phyloP scores from a whole-genome alignment of 2,113 vertebrate genomes.

The Mastomys natalensis region DNA sequence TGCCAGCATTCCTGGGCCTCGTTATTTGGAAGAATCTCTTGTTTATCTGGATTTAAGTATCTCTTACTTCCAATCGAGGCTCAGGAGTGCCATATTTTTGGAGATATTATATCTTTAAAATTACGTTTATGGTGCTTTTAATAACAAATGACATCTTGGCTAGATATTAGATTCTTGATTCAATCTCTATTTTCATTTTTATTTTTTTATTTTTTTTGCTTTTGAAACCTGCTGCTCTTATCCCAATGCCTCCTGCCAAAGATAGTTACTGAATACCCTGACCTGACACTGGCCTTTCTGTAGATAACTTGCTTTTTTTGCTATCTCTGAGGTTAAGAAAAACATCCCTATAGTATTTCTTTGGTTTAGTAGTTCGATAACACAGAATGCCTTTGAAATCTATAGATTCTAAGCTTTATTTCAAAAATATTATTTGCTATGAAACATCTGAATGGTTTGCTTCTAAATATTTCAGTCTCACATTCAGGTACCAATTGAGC shows the following conservation, averaged over 20 bases:
- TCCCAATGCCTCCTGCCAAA: conserved; percentile 17
- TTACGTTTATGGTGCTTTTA: conserved; percentile 24
- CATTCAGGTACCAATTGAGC: background rate
- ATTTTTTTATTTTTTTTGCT: conserved; percentile 16
- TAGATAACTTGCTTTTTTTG: conserved; percentile 1
- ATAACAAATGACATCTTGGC: conserved; percentile 46
- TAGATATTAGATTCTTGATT: conserved; percentile 58
- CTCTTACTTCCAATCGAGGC: background rate
- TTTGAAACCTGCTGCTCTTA: conserved; percentile 58
- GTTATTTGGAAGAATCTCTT: background rate
- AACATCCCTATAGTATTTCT: background rate
- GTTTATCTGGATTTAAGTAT: background rate
- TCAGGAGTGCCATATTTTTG: background rate
- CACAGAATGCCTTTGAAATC: background rate
- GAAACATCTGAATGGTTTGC: conserved; percentile 18
- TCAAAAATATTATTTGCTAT: conserved; percentile 28
- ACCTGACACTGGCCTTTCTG: conserved; percentile 34
- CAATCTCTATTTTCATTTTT: conserved; percentile 28
- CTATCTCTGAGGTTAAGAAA: conserved; percentile 23
- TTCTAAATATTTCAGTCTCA: conserved; percentile 23
- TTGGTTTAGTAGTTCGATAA: background rate
- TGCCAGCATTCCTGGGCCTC: too few species aligned
- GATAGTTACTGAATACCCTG: background rate
- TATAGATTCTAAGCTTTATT: background rate
- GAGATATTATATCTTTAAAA: background rate